Conservation (phyloP, 2,888 invertebrate genomes). For the Tenthredo mesomela region DNA sequence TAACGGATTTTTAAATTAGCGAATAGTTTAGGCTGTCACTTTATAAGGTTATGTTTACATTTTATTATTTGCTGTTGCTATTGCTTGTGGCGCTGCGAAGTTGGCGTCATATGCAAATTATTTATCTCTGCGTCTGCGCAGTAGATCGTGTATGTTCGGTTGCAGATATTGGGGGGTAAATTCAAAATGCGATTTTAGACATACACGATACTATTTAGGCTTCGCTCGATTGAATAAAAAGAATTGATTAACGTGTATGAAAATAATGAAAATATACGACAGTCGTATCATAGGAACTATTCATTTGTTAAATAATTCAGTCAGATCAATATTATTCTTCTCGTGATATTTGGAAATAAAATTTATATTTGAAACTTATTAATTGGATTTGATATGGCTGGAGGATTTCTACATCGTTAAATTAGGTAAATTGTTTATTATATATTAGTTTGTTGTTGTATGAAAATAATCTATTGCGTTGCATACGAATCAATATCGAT, state of each 20-base stretch:
- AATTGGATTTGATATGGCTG: conserved; percentile 15
- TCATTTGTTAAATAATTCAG: neutral
- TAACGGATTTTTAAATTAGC: neutral
- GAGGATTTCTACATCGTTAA: neutral
- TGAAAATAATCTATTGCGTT: neutral
- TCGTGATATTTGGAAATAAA: neutral
- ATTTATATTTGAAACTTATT: neutral
- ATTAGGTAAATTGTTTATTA: conserved; percentile 3
- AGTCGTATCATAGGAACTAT: conserved; percentile 19
- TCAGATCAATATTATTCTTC: conserved; percentile 18
- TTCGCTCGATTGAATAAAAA: neutral
- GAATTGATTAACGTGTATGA: neutral
- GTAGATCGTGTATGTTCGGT: neutral
- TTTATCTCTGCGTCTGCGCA: too few species aligned
- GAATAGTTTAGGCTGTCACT: neutral
- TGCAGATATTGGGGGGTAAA: neutral
- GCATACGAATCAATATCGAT: neutral
- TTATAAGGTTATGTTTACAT: conserved; percentile 16
- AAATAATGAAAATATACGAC: conserved; percentile 5
- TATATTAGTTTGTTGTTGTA: neutral
- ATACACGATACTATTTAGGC: neutral
- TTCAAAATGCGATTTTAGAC: neutral
- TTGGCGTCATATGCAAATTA: too few species aligned
- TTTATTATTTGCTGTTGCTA: neutral
- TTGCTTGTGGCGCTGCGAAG: neutral